phyloP scores from a whole-genome alignment of 2,888 invertebrate genomes.

The Incurvaria masculella region DNA sequence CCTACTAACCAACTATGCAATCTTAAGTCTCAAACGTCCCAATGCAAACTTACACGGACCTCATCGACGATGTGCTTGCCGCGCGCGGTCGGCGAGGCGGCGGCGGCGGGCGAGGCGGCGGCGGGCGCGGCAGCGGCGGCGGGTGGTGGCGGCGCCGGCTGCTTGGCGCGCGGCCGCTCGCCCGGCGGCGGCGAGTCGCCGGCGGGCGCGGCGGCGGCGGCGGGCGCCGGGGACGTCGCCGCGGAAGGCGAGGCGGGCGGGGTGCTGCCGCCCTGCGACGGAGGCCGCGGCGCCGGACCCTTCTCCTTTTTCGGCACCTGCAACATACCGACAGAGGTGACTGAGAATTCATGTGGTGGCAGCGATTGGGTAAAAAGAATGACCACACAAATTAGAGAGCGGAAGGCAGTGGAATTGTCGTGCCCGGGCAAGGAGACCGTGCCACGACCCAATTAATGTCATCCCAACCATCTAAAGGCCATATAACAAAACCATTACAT shows the following conservation, averaged over 20 bases:
- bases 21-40: too few species aligned
- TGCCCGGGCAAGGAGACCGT: too few species aligned
- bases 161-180: slow-evolving; percentile 23
- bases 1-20: too few species aligned
- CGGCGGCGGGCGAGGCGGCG: slow-evolving; percentile 15
- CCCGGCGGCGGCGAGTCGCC: slow-evolving; percentile 18
- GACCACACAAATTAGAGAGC: not conserved
- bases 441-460: too few species aligned
- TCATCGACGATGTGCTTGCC: slow-evolving; percentile 35
- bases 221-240: slow-evolving; percentile 20
- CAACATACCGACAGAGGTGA: too few species aligned
- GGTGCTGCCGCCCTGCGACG: slow-evolving; percentile 38
- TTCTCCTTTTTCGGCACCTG: slow-evolving; percentile 77
- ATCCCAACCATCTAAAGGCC: too few species aligned
- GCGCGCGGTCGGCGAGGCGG: slow-evolving; percentile 20
- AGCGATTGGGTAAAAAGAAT: not conserved
- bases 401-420: not conserved
- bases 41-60: slow-evolving; percentile 21
- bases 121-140: slow-evolving; percentile 17
- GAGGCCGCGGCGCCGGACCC: slow-evolving; percentile 77
- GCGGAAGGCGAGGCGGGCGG: slow-evolving; percentile 17
- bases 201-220: slow-evolving; percentile 18
- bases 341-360: not conserved
- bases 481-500: too few species aligned
- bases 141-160: slow-evolving; percentile 17